phyloP scores from a whole-genome alignment of 92 coral and sea anemone genomes.

The Virgularia gustaviana region DNA sequence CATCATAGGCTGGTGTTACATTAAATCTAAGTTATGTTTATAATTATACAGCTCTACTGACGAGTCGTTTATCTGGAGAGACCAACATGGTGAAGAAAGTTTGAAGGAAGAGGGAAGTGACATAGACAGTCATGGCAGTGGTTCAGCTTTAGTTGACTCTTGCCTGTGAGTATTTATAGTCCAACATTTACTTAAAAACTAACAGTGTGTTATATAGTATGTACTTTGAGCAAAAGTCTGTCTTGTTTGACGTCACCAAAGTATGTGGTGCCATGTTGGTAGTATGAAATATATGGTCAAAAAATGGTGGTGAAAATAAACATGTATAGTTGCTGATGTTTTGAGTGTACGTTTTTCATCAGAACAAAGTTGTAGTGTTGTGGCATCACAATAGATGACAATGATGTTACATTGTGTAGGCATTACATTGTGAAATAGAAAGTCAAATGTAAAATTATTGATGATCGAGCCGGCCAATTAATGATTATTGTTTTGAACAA shows the following conservation, averaged over 20 bases:
- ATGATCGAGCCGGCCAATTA: not conserved
- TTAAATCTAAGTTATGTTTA: not conserved
- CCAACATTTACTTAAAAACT: no score
- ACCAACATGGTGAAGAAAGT: conserved; percentile 81
- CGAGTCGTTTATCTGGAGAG: conserved; percentile 99
- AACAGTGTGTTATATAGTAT: not conserved
- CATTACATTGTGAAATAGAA: not conserved
- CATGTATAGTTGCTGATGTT: no score
- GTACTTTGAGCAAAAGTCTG: no score
- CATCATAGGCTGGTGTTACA: no score
- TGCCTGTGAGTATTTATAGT: conserved; percentile 99
- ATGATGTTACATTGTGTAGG: no score
- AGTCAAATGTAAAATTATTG: not conserved
- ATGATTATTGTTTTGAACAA: not conserved
- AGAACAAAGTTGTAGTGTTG: no score
- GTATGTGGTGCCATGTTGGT: no score
- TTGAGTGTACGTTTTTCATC: no score
- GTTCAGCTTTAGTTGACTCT: conserved; percentile 86
- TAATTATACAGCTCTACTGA: conserved; percentile 72
- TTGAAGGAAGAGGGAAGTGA: conserved; percentile 71
- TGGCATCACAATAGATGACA: no score
- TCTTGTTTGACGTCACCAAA: no score
- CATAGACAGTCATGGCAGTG: conserved; percentile 85
- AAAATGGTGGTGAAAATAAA: no score
- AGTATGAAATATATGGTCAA: no score